phyloP scores from a whole-genome alignment of 2,888 invertebrate species.

The Iselma pallidipennis region DNA sequence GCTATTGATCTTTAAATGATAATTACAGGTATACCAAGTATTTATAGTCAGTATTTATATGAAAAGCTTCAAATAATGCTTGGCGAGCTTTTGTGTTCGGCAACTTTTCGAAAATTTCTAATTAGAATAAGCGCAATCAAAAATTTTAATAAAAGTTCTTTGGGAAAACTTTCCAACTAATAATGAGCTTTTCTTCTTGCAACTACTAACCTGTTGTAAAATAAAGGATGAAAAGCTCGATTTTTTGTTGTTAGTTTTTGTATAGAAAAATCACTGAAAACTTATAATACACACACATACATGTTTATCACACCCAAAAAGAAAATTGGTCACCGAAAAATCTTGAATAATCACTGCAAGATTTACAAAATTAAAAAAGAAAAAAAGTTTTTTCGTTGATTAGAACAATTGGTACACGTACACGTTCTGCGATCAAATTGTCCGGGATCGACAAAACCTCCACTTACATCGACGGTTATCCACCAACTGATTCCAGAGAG shows the following conservation, averaged over 20 bases:
- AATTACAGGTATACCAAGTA: neutral
- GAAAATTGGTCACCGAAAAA: neutral
- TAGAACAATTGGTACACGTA: neutral
- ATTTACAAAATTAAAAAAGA: too few species aligned
- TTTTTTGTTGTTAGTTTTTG: neutral
- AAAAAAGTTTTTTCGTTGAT: neutral
- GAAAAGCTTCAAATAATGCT: too few species aligned
- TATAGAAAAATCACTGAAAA: neutral
- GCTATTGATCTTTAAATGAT: neutral
- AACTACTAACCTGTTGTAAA: neutral
- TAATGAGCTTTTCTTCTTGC: neutral
- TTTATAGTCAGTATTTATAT: too few species aligned
- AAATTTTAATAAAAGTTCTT: slow-evolving; percentile 31
- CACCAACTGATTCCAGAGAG: slow-evolving; percentile 1
- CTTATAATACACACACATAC: neutral
- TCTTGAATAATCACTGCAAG: neutral
- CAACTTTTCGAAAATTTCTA: slow-evolving; percentile 32
- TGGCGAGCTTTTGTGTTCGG: too few species aligned
- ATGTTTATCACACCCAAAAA: too few species aligned
- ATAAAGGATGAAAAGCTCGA: neutral
- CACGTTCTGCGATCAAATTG: neutral
- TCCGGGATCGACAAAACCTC: neutral
- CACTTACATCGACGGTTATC: neutral
- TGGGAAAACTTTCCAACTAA: neutral
- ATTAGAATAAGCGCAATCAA: slow-evolving; percentile 30